phyloP scores from a whole-genome alignment of 35 echinoderm and acorn worm genomes.

The Stichopus chloronotus region DNA sequence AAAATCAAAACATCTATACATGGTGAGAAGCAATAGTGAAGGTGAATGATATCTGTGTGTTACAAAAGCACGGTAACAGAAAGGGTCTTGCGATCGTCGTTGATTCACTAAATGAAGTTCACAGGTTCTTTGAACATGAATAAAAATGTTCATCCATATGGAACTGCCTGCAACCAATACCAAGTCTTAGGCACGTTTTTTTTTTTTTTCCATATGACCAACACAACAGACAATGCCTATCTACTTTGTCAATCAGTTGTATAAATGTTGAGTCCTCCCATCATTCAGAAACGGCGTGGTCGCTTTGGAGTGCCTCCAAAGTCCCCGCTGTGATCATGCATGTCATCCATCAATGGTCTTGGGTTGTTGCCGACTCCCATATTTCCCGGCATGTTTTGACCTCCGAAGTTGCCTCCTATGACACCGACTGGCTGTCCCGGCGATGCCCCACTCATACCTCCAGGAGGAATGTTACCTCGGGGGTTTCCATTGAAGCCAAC shows the following conservation, averaged over 20 bases:
- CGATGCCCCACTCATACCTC: conserved; percentile 19
- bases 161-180: neutral
- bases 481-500: conserved; percentile 47
- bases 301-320: neutral
- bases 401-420: conserved; percentile 35
- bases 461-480: neutral
- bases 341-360: conserved; percentile 33
- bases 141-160: neutral
- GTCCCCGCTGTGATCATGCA: neutral
- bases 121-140: neutral
- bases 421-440: conserved; percentile 40
- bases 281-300: conserved; percentile 4
- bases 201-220: neutral
- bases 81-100: too few relatives aligned
- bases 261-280: neutral
- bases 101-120: too few relatives aligned
- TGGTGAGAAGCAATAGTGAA: too few relatives aligned
- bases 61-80: too few relatives aligned
- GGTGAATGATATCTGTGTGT: too few relatives aligned
- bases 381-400: conserved; percentile 28
- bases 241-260: neutral
- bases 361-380: conserved; percentile 29
- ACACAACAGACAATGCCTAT: neutral
- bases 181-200: neutral
- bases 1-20: too few relatives aligned